A percentile compares a stretch with the other conserved stretches of the same genome.
These are phyloP conservation scores for Anthoptus insignis DNA, from an alignment of 2,888 invertebrate genomes.

Conservation along the genomic window DNA sequence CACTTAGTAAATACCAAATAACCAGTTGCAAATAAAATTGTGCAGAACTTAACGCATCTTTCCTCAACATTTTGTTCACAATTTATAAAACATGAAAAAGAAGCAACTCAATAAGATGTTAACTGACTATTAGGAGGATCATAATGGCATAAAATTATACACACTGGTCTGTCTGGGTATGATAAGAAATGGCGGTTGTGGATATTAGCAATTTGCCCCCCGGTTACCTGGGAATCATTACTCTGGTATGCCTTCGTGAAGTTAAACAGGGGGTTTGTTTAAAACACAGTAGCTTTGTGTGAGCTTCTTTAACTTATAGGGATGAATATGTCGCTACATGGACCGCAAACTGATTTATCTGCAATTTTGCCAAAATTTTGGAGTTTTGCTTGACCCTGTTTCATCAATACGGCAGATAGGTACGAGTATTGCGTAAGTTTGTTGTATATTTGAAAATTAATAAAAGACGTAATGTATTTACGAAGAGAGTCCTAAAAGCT, in stretches of 20 bases:
- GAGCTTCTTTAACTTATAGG: no score
- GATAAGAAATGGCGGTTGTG: neutral
- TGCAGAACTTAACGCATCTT: neutral
- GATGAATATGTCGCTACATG: no score
- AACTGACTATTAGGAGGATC: constrained; percentile 10
- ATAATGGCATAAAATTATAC: constrained; percentile 11
- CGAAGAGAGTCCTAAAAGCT: no score
- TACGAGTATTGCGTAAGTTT: no score
- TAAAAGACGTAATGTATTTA: no score
- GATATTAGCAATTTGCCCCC: neutral
- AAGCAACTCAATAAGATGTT: neutral
- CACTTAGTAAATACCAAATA: no score
- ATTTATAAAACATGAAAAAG: neutral
- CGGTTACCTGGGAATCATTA: neutral
- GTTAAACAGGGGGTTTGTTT: constrained; percentile 5
- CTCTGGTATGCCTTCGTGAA: neutral
- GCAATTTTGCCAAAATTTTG: no score
- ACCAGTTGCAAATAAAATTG: neutral
- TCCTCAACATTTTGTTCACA: neutral
- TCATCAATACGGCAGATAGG: no score
- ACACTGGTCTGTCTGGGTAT: neutral
- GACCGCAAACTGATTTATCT: no score
- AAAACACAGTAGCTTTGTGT: constrained; percentile 4
- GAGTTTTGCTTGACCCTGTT: no score
- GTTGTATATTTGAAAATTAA: no score